These are phyloP conservation scores for Acanthaster planci DNA, from an alignment of 35 echinoderm and acorn worm species.

Conservation along the genomic window DNA sequence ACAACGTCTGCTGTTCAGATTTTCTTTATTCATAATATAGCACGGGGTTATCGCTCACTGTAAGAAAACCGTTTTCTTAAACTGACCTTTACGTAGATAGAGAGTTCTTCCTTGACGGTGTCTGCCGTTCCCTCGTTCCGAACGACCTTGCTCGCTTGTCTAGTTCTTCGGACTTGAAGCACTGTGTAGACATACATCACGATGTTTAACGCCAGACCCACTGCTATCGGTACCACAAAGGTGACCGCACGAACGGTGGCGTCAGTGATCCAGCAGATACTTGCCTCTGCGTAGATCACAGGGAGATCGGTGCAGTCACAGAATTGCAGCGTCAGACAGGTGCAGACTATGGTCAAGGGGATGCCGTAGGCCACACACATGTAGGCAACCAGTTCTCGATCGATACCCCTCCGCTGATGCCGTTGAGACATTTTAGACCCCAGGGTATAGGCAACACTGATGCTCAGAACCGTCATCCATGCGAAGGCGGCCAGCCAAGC, in stretches of 20 bases:
- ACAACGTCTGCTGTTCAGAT: no score
- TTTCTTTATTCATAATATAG: no score
- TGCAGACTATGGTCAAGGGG: neutral
- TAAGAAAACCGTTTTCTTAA: neutral
- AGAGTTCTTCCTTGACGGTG: neutral
- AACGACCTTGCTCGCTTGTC: neutral
- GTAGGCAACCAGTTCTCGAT: neutral
- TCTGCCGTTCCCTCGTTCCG: neutral
- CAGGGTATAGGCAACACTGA: constrained; percentile 8
- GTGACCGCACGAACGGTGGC: neutral
- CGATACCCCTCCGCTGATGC: neutral
- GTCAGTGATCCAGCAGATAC: constrained; percentile 19
- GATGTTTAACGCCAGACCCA: neutral
- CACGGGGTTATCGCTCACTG: no score
- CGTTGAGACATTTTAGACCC: neutral
- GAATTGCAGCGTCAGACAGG: constrained; percentile 19
- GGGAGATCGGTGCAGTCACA: constrained; percentile 25
- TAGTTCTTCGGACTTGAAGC: neutral
- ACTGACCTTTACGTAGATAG: neutral
- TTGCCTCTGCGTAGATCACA: neutral
- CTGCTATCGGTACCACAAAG: neutral
- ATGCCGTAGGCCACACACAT: constrained; percentile 41
- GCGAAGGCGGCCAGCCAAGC: constrained; percentile 34
- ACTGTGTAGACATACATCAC: neutral
- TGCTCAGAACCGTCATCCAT: constrained; percentile 42